Percentiles rank a stretch among this genome's conserved stretches.
These are phyloP conservation scores for Eristalis intricaria DNA, from an alignment of 2,888 invertebrate genomes.

Conservation along the genomic window DNA sequence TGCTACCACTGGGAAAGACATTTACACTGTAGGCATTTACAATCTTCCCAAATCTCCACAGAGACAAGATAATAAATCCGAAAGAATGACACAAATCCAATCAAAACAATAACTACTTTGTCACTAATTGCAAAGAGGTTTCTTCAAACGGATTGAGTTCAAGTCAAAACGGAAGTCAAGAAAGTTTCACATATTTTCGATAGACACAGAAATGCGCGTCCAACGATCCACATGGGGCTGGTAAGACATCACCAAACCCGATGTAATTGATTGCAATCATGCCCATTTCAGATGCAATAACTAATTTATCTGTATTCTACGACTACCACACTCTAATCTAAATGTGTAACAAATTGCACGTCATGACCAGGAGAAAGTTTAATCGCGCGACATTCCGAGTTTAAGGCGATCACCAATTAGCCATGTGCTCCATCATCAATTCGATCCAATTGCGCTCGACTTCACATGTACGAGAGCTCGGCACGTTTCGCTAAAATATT, in stretches of 20 bases:
- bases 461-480: slow-evolving; percentile 7
- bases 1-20: no score
- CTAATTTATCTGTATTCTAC: neutral
- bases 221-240: neutral
- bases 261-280: neutral
- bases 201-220: neutral
- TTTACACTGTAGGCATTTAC: neutral
- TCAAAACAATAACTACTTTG: neutral
- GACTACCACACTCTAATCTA: neutral
- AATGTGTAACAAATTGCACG: slow-evolving; percentile 30
- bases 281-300: neutral
- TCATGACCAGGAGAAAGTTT: slow-evolving; percentile 56
- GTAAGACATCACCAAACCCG: neutral
- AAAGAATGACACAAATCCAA: neutral
- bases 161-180: neutral
- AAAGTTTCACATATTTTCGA: neutral
- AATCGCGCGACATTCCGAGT: slow-evolving; percentile 45
- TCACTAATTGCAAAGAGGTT: neutral
- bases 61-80: no score
- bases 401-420: slow-evolving; percentile 61
- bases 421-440: slow-evolving; percentile 64
- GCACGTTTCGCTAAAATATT: slow-evolving; percentile 41
- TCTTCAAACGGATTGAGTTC: neutral
- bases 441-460: slow-evolving; percentile 45
- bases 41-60: no score